A percentile compares a stretch with the other conserved stretches of the same genome.
Evolutionary conservation across 2,797 vertebrate genomes (phyloP).

Genomic region (Phaenicophaeus curvirostris): DNA sequence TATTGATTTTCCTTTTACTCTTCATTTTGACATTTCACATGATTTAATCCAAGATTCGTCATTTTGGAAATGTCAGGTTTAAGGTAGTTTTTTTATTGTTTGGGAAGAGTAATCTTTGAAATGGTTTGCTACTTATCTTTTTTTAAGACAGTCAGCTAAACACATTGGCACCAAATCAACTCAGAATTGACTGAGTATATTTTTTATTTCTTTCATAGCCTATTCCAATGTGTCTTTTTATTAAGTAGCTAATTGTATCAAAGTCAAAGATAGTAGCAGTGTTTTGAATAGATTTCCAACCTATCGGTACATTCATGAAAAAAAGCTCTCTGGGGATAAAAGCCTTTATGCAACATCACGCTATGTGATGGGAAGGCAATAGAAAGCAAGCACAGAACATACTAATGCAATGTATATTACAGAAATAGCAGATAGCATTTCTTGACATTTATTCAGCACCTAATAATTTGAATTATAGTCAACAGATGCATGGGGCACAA

Average conservation of each 20-base stretch:
- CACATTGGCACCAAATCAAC: conserved; percentile 53
- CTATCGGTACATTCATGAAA: conserved; percentile 12
- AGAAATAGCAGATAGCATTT: neutral
- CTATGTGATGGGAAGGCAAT: neutral
- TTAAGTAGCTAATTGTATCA: conserved; percentile 49
- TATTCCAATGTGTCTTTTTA: conserved; percentile 47
- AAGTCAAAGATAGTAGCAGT: conserved; percentile 43
- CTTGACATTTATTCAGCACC: neutral
- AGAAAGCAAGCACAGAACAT: neutral
- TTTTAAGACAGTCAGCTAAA: conserved; percentile 47
- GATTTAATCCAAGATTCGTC: conserved; percentile 77
- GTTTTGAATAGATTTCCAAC: conserved; percentile 47
- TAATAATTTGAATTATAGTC: neutral
- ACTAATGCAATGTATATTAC: neutral
- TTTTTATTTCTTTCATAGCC: conserved; percentile 20
- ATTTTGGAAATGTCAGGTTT: conserved; percentile 77
- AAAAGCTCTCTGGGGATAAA: conserved; percentile 40
- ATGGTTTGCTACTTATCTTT: conserved; percentile 65
- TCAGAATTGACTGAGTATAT: conserved; percentile 6
- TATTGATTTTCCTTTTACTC: conserved; percentile 75
- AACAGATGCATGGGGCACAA: neutral
- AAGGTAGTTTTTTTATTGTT: conserved; percentile 66
- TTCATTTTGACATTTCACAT: conserved; percentile 78
- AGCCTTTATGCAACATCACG: conserved; percentile 16
- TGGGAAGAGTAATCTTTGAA: conserved; percentile 67